phyloP scores from a whole-genome alignment of 92 coral and sea anemone species.

The Montipora capitata region DNA sequence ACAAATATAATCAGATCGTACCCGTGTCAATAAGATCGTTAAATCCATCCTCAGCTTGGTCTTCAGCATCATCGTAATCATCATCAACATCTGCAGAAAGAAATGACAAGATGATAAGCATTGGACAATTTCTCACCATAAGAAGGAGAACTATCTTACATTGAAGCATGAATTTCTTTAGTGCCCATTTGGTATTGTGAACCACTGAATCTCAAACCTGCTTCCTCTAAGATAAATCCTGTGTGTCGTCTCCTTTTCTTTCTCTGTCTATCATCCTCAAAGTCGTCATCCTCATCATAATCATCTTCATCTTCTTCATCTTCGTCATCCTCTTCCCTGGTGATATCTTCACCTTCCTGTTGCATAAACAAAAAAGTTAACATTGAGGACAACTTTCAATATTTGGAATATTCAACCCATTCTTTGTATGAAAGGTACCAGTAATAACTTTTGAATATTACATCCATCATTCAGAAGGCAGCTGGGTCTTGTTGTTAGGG shows the following conservation, averaged over 20 bases:
- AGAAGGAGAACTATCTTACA: background rate
- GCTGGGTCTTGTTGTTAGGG: too few relatives aligned
- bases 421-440: too few relatives aligned
- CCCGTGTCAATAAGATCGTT: conserved; percentile 84
- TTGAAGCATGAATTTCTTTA: background rate
- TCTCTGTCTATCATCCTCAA: conserved; percentile 69
- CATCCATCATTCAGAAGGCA: too few relatives aligned
- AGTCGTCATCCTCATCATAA: conserved; percentile 89
- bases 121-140: background rate
- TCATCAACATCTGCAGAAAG: conserved; percentile 94
- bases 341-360: conserved; percentile 90
- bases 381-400: background rate
- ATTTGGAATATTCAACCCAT: too few relatives aligned
- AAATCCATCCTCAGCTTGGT: conserved; percentile 95
- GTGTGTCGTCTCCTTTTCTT: conserved; percentile 83
- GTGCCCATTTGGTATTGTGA: too few relatives aligned
- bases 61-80: conserved; percentile 94
- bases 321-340: conserved; percentile 86
- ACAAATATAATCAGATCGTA: conserved; percentile 3
- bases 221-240: conserved; percentile 98
- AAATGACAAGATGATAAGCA: background rate
- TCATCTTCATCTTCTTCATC: conserved; percentile 92
- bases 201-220: conserved; percentile 65
- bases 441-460: too few relatives aligned
- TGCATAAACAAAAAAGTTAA: background rate